phyloP scores from a whole-genome alignment of 2,888 invertebrate genomes.

The Zhuqinia jingwanae region DNA sequence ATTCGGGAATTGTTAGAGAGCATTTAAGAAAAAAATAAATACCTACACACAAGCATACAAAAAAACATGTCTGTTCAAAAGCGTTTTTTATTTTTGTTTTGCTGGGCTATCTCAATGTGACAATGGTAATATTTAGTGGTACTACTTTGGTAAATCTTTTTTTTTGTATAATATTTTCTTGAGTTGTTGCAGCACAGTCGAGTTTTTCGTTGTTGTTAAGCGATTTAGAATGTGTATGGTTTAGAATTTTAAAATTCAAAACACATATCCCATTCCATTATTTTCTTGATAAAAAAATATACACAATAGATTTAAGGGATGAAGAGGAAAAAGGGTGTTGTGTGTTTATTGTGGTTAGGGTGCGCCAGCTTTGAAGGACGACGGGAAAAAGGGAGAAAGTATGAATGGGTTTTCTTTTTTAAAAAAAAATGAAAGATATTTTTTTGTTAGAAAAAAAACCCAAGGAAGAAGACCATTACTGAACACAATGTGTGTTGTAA shows the following conservation, averaged over 20 bases:
- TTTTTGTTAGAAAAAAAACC: too few species aligned
- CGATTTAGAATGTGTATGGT: too few species aligned
- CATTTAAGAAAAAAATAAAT: slow-evolving; percentile 33
- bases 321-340: slow-evolving; percentile 1
- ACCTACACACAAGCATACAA: too few species aligned
- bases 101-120: too few species aligned
- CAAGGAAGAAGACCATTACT: slow-evolving; percentile 20
- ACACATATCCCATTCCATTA: slow-evolving; percentile 24
- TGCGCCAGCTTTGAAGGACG: background rate
- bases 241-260: slow-evolving; percentile 29
- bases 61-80: too few species aligned
- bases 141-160: slow-evolving; percentile 41
- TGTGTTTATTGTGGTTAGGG: background rate
- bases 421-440: slow-evolving; percentile 65
- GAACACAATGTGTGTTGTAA: background rate
- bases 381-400: slow-evolving; percentile 52
- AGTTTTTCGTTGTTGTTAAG: background rate
- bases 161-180: too few species aligned
- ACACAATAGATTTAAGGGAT: background rate
- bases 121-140: slow-evolving; percentile 54
- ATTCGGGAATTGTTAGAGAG: slow-evolving; percentile 32
- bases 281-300: background rate
- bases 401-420: slow-evolving; percentile 58
- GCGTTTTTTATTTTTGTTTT: too few species aligned
- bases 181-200: too few species aligned